Percentiles rank a stretch among this genome's conserved stretches.
Conservation (phyloP, 2,113 vertebrate genomes). For the Anhinga anhinga region DNA sequence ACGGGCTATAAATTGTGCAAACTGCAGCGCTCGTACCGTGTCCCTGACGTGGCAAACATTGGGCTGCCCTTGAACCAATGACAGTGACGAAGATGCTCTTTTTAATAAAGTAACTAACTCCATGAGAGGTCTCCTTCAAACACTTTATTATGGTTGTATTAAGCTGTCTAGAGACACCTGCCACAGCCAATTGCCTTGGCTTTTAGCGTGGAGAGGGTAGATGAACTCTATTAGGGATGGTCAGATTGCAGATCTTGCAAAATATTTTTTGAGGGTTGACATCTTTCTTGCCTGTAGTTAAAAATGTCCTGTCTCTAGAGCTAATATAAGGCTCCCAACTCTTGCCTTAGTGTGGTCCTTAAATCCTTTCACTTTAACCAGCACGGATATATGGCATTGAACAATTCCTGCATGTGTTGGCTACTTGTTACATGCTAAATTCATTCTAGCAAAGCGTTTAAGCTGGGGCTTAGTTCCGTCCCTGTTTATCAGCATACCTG, state of each 20-base stretch:
- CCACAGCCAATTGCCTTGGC: background rate
- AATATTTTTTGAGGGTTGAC: background rate
- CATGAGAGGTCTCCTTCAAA: background rate
- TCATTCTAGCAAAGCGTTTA: background rate
- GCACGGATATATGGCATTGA: fast-evolving
- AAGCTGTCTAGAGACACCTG: background rate
- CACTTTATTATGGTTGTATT: background rate
- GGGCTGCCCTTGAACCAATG: background rate
- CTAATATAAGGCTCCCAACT: background rate
- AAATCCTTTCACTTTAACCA: background rate
- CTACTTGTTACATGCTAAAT: background rate
- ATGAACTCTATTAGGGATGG: background rate
- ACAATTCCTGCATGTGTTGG: background rate
- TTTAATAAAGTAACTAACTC: background rate
- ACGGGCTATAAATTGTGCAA: background rate
- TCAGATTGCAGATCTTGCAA: background rate
- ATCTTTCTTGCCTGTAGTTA: background rate
- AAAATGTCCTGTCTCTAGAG: background rate
- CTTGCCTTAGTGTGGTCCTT: background rate
- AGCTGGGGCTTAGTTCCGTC: background rate
- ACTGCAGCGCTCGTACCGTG: fast-evolving
- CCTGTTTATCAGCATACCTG: background rate
- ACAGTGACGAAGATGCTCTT: background rate
- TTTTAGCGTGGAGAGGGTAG: background rate
- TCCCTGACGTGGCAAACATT: background rate